These are phyloP conservation scores for Mesitornis unicolor DNA, from an alignment of 2,113 vertebrate genomes.

Conservation along the genomic window DNA sequence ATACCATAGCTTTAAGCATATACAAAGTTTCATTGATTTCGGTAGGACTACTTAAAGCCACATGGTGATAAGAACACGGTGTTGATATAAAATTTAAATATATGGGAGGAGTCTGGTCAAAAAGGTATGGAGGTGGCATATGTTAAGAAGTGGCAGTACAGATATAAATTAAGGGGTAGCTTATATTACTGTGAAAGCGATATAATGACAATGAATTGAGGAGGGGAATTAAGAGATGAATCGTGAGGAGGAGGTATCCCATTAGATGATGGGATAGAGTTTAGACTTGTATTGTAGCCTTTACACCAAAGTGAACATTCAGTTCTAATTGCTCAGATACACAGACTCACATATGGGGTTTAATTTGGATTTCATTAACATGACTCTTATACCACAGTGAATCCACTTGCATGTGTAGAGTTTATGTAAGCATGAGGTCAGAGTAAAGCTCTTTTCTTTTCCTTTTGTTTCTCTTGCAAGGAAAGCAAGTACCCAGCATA, in stretches of 20 bases:
- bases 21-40: not conserved
- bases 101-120: not conserved
- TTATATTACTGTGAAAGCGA: not conserved
- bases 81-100: not conserved
- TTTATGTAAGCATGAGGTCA: not conserved
- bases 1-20: not conserved
- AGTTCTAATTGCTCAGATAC: not conserved
- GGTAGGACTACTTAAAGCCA: not conserved
- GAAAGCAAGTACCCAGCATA: not conserved
- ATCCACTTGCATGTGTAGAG: not conserved
- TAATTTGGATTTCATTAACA: not conserved
- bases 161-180: not conserved
- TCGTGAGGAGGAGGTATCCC: not conserved
- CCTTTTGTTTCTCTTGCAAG: not conserved
- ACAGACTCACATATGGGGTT: not conserved
- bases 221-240: not conserved
- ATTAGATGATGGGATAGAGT: not conserved
- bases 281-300: not conserved
- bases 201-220: not conserved
- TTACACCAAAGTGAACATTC: not conserved
- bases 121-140: not conserved
- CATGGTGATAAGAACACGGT: accelerated
- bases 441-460: not conserved
- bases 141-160: not conserved
- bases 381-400: not conserved